Conservation (phyloP, 2,113 vertebrate species). For the Pteronura brasiliensis region DNA sequence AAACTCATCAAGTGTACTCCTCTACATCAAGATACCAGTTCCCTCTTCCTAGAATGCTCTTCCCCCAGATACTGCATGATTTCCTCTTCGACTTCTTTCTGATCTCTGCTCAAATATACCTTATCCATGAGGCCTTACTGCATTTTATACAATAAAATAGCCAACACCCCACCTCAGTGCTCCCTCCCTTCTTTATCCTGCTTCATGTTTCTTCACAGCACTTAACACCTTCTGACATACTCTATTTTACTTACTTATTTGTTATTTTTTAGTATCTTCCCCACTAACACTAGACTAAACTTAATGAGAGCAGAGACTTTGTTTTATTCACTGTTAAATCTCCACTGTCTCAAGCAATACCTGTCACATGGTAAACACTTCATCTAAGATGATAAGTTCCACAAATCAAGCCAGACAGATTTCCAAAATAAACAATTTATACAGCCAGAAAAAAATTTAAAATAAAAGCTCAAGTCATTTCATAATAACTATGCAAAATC, state of each 20-base stretch:
- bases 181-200: neutral
- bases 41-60: neutral
- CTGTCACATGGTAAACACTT: neutral
- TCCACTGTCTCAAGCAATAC: neutral
- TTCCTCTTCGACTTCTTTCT: neutral
- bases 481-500: slow-evolving; percentile 14
- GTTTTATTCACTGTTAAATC: neutral
- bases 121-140: neutral
- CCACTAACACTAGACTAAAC: neutral
- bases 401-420: neutral
- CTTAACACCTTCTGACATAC: neutral
- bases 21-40: neutral
- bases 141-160: neutral
- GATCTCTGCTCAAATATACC: neutral
- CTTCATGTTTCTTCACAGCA: neutral
- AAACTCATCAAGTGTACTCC: neutral
- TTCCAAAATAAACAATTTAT: slow-evolving; percentile 24
- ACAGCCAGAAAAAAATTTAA: neutral
- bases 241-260: neutral
- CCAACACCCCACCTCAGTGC: neutral
- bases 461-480: slow-evolving; percentile 28
- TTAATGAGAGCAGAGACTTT: neutral
- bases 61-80: neutral
- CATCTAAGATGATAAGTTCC: neutral
- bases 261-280: neutral